Evolutionary conservation across 2,797 vertebrate genomes (phyloP).

Genomic region (Neostethus bicornis): DNA sequence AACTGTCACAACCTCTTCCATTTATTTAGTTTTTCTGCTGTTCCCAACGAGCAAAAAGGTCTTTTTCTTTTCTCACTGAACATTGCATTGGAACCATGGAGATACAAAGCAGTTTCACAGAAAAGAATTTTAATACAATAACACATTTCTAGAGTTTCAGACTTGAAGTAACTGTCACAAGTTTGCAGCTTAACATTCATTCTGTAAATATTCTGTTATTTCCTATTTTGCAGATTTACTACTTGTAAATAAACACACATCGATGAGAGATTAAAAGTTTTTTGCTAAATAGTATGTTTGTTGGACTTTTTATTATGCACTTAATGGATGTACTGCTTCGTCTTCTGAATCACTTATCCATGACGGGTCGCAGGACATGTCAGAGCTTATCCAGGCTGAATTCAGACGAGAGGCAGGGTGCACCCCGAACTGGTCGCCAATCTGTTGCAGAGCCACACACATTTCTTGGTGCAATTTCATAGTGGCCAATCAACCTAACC

Average conservation of each 20-base stretch:
- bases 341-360: too few relatives aligned
- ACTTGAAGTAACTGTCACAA: constrained; percentile 85
- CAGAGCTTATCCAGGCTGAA: too few relatives aligned
- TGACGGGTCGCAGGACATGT: too few relatives aligned
- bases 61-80: constrained; percentile 37
- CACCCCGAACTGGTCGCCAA: too few relatives aligned
- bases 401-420: too few relatives aligned
- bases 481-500: too few relatives aligned
- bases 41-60: constrained; percentile 42
- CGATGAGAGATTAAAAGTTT: constrained; percentile 99
- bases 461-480: too few relatives aligned
- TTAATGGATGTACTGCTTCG: too few relatives aligned
- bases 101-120: constrained; percentile 63
- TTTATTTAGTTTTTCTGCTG: constrained; percentile 31
- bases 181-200: constrained; percentile 81
- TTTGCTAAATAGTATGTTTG: constrained; percentile 88
- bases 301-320: constrained; percentile 26
- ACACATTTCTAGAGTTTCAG: constrained; percentile 82
- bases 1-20: constrained; percentile 40
- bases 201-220: constrained; percentile 96
- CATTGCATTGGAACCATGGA: constrained; percentile 58
- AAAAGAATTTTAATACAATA: constrained; percentile 76
- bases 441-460: too few relatives aligned
- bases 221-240: constrained; percentile 99
- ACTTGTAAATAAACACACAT: constrained; percentile 99